A percentile compares a stretch with the other conserved stretches of the same genome.
phyloP scores from a whole-genome alignment of 2,888 invertebrate species.

The Physocephala rufipes region DNA sequence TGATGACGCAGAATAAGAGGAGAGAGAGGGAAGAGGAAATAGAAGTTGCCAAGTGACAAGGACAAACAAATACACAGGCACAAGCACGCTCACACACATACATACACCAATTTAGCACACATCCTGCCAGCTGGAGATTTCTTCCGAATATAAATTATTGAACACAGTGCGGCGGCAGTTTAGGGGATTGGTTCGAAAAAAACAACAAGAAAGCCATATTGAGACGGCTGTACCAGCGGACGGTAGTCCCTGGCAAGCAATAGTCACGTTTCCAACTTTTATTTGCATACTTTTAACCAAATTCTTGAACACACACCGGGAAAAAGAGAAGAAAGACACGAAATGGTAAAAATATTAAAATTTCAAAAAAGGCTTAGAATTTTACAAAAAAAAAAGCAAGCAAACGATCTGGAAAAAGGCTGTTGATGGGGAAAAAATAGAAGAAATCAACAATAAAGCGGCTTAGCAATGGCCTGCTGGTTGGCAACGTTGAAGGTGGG shows the following conservation, averaged over 20 bases:
- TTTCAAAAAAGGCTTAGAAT: not conserved
- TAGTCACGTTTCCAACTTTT: slow-evolving; percentile 11
- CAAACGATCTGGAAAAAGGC: not conserved
- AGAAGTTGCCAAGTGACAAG: no score
- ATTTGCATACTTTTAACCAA: slow-evolving; percentile 14
- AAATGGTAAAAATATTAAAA: no score
- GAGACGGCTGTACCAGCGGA: no score
- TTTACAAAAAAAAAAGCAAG: not conserved
- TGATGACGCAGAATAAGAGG: no score
- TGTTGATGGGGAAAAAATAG: not conserved
- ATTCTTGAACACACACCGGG: not conserved
- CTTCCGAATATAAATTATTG: no score
- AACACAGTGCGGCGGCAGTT: no score
- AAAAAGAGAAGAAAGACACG: not conserved
- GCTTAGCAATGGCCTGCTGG: no score
- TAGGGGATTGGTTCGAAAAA: no score
- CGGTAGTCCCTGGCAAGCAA: not conserved
- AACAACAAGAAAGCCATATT: no score
- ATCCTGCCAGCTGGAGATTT: not conserved
- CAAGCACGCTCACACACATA: not conserved
- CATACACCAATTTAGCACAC: not conserved
- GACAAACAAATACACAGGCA: not conserved
- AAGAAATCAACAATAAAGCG: not conserved
- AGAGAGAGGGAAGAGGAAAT: not conserved
- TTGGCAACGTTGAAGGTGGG: not conserved